phyloP scores from a whole-genome alignment of 2,113 vertebrate species.

The Triplophysa tibetana region DNA sequence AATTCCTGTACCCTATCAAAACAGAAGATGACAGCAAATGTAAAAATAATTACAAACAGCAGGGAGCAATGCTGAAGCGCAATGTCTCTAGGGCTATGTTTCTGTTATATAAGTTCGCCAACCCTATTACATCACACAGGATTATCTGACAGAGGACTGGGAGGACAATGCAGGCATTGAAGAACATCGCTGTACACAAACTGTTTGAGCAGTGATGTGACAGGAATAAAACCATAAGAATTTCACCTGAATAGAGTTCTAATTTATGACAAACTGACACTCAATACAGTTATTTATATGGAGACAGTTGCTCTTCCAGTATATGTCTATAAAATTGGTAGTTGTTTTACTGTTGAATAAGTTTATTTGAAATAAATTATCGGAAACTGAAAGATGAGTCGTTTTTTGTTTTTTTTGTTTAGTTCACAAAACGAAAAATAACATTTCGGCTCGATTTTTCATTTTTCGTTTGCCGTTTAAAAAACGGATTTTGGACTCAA shows the following conservation, averaged over 20 bases:
- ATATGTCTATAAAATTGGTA: too few relatives aligned
- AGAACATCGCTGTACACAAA: not conserved
- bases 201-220: not conserved
- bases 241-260: not conserved
- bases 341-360: too few relatives aligned
- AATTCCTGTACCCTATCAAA: slow-evolving; percentile 4
- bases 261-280: too few relatives aligned
- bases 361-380: too few relatives aligned
- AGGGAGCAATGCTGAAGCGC: not conserved
- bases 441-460: too few relatives aligned
- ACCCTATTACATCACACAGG: slow-evolving; percentile 2
- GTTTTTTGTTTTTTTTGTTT: too few relatives aligned
- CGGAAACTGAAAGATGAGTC: too few relatives aligned
- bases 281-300: too few relatives aligned
- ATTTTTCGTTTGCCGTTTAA: too few relatives aligned
- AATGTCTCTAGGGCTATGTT: not conserved
- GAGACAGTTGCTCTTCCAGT: too few relatives aligned
- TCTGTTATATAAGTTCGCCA: not conserved
- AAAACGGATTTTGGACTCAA: too few relatives aligned
- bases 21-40: not conserved
- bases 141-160: not conserved
- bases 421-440: too few relatives aligned
- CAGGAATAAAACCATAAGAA: not conserved
- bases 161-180: not conserved
- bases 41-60: not conserved